Percentiles rank a stretch among this genome's conserved stretches.
phyloP scores from a whole-genome alignment of 2,888 invertebrate species.

The Muschampia plurimacula region DNA sequence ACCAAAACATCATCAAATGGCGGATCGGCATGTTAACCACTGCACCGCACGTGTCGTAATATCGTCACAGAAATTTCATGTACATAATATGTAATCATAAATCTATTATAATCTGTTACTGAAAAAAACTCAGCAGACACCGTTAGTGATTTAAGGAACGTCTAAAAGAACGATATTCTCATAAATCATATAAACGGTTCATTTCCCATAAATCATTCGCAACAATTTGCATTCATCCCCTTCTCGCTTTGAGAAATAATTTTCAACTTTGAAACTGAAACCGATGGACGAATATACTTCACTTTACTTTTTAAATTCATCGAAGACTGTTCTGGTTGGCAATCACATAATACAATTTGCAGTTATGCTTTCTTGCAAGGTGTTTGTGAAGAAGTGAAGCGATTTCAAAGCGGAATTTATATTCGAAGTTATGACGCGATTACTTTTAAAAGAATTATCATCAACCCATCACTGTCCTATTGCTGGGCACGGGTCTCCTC shows the following conservation, averaged over 20 bases:
- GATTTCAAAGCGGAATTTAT: no score
- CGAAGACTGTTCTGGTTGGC: background rate
- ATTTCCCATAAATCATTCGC: background rate
- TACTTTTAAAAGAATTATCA: no score
- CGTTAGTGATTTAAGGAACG: background rate
- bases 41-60: no score
- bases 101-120: background rate
- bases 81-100: background rate
- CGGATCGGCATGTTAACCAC: no score
- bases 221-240: constrained; percentile 5
- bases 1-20: no score
- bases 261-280: background rate
- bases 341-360: background rate
- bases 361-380: background rate
- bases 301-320: constrained; percentile 1
- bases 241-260: background rate
- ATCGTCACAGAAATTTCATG: background rate
- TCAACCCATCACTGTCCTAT: no score
- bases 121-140: background rate
- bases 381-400: no score
- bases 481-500: no score
- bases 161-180: background rate
- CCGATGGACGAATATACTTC: background rate
- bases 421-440: no score
- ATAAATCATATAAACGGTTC: constrained; percentile 15